A percentile compares a stretch with the other conserved stretches of the same genome.
Conservation (phyloP, 2,113 vertebrate species). For the Leptocoma aspasia region DNA sequence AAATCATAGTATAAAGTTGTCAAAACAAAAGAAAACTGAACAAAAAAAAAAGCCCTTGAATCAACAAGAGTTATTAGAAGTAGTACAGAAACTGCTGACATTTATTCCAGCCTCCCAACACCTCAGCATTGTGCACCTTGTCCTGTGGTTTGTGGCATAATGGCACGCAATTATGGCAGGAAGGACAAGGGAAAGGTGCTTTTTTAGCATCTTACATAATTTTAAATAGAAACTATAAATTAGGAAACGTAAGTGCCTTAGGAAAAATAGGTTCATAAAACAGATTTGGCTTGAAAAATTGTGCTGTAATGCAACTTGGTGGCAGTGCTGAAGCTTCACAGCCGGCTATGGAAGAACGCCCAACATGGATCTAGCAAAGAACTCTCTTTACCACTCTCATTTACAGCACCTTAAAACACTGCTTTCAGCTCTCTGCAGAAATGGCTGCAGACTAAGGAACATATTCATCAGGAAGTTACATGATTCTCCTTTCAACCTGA, state of each 20-base stretch:
- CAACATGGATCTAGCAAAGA: neutral
- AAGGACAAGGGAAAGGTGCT: fast-evolving
- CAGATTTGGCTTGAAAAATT: neutral
- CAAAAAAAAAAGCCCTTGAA: neutral
- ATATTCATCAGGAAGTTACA: neutral
- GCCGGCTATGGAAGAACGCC: neutral
- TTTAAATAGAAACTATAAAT: neutral
- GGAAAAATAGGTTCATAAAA: neutral
- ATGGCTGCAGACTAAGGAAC: neutral
- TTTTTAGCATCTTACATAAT: neutral
- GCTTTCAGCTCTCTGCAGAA: neutral
- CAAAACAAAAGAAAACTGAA: neutral
- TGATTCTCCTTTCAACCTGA: neutral
- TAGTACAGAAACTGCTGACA: neutral
- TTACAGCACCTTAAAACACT: neutral
- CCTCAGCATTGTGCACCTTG: neutral
- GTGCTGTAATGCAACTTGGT: neutral
- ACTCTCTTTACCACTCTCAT: neutral
- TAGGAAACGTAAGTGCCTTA: neutral
- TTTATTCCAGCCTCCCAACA: neutral
- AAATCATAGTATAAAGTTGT: neutral
- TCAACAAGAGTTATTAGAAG: neutral
- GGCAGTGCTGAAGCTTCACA: neutral
- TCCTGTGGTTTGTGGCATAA: neutral
- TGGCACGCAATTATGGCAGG: neutral